Evolutionary conservation across 2,113 vertebrate genomes (phyloP).

Genomic region (human (Homo sapiens)): DNA sequence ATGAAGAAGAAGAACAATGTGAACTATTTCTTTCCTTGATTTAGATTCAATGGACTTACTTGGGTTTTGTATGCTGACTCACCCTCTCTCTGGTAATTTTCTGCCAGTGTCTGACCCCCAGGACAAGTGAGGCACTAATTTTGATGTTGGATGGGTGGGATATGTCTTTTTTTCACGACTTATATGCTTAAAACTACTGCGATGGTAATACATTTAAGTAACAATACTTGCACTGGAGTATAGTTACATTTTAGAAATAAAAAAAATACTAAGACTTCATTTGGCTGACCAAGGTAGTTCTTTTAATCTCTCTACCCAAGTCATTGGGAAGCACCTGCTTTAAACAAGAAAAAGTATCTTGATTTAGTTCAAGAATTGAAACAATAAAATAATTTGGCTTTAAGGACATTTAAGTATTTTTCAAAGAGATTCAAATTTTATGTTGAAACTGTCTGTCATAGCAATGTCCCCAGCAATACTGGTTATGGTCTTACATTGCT

Average conservation of each 20-base stretch:
- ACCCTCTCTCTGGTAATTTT: background rate
- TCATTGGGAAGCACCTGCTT: background rate
- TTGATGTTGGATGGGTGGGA: background rate
- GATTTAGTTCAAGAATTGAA: background rate
- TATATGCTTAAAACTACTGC: background rate
- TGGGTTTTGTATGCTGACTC: background rate
- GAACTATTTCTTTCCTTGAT: background rate
- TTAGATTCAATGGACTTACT: background rate
- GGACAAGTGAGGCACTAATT: background rate
- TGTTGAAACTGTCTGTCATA: background rate
- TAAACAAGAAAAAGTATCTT: background rate
- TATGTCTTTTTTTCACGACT: background rate
- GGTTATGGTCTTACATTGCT: background rate
- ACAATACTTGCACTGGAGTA: background rate
- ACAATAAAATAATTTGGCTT: background rate
- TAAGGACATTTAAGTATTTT: background rate
- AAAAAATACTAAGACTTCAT: background rate
- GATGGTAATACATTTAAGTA: background rate
- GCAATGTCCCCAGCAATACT: background rate
- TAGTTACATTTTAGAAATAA: background rate
- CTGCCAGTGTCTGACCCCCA: background rate
- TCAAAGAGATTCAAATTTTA: background rate
- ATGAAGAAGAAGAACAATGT: background rate
- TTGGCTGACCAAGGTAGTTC: background rate
- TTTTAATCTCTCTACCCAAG: background rate